These are phyloP conservation scores for Brachyhypopomus occidentalis DNA, from an alignment of 2,113 vertebrate species.

Conservation along the genomic window DNA sequence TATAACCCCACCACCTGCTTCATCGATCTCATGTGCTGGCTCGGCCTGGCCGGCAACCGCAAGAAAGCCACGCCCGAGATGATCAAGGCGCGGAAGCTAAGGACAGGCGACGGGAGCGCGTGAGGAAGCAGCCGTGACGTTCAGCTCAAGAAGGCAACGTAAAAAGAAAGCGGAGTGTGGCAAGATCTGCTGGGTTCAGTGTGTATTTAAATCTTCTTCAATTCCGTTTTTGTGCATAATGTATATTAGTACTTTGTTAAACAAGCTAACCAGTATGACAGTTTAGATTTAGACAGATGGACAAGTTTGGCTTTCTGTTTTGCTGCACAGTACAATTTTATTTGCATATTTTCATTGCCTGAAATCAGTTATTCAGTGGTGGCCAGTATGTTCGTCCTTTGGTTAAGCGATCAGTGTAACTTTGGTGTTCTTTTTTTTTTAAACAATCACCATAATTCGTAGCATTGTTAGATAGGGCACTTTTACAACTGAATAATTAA, in stretches of 20 bases:
- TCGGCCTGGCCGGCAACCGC: slow-evolving; percentile 78
- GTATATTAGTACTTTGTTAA: slow-evolving; percentile 1
- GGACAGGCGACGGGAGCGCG: slow-evolving; percentile 77
- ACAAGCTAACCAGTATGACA: slow-evolving; percentile 25
- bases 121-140: slow-evolving; percentile 55
- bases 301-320: slow-evolving; percentile 22
- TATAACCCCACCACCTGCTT: slow-evolving; percentile 85
- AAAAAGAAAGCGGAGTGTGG: neutral
- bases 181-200: neutral
- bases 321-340: slow-evolving; percentile 1
- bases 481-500: neutral
- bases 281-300: slow-evolving; percentile 21
- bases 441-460: slow-evolving; percentile 27
- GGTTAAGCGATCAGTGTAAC: slow-evolving; percentile 10
- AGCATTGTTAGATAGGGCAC: neutral
- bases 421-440: neutral
- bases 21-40: slow-evolving; percentile 83
- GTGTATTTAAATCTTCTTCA: slow-evolving; percentile 7
- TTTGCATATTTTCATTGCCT: neutral
- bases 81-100: slow-evolving; percentile 76
- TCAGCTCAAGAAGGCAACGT: neutral
- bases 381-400: neutral
- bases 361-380: neutral
- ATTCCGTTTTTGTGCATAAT: neutral
- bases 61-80: slow-evolving; percentile 72